Evolutionary conservation across 2,797 vertebrate species (phyloP), one percentile per base, ranked within the genome.

Genomic region (Adelosebastes latens): DNA sequence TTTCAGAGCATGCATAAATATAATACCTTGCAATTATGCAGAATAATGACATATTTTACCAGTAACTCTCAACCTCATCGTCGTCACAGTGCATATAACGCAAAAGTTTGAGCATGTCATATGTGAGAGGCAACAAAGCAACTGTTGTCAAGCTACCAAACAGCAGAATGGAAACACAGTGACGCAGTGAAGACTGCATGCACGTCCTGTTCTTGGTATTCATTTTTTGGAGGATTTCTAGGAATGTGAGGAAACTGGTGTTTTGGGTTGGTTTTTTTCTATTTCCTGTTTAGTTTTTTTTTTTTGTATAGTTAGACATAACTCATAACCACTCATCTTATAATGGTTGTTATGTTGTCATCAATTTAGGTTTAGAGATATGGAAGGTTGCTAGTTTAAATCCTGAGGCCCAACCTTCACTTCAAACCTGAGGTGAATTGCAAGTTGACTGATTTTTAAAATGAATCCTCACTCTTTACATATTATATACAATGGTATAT

Each of bases 201-300:
- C 74, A 81, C 89, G 88, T 95, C 94, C 93, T 94, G 92, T 96
- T 96, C 95, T 95, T 72, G 76, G 95, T 94, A 95, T 94, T 95
- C 79, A 87, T 76, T 89, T 94, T 92, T 93, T 78, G 79, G 79
- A 89, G 89, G 90, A 93, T 93, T 96, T 96, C 95, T 92, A 94
- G 94, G 95, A 96, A 95, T 92, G 79, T 87, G 83, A 93, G 39
- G 86, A 88, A 83, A 89, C 81, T 90, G 67, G 65, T 90, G 68
- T 74, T 88, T 88, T 77, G n/a, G 55, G 72, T 82, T 90, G 32
- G 7, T 67, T 83, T 83, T 88, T 84, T 88, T 90, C 36, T 75
- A 8, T 71, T 92, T 90, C 85, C 88, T 92, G 77, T 89, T 82
- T 66, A 87, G 56, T 8, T 72, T 67, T 61, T 72, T 68, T 39